These are phyloP conservation scores for Sycophaga agraensis DNA, from an alignment of 1,140 invertebrate species.

Conservation along the genomic window DNA sequence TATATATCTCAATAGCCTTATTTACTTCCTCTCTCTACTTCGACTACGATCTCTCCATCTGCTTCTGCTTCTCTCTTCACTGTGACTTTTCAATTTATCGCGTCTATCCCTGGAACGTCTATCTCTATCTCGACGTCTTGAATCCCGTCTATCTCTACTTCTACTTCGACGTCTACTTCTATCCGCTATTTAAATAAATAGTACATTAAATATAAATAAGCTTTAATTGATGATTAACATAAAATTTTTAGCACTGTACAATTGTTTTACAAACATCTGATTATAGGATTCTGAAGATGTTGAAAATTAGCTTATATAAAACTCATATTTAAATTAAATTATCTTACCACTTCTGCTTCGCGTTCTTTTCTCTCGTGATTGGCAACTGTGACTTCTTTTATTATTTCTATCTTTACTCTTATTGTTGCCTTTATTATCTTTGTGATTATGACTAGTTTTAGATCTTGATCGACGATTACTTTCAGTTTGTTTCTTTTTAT, in stretches of 20 bases:
- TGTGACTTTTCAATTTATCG: conserved; percentile 46
- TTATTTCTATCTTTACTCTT: conserved; percentile 35
- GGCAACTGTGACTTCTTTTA: conserved; percentile 39
- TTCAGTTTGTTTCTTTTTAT: conserved; percentile 47
- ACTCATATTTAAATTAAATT: not conserved
- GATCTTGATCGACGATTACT: too few species aligned
- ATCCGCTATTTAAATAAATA: conserved; percentile 28
- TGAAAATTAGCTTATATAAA: too few species aligned
- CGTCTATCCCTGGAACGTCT: conserved; percentile 32
- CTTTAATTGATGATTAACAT: too few species aligned
- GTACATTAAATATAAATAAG: too few species aligned
- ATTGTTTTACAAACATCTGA: too few species aligned
- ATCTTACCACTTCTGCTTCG: conserved; percentile 44
- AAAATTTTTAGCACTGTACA: too few species aligned
- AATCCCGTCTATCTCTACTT: conserved; percentile 40
- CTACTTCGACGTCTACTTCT: conserved; percentile 45
- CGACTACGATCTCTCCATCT: conserved; percentile 46
- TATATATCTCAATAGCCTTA: conserved; percentile 3
- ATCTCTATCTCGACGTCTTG: conserved; percentile 27
- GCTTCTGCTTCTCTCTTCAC: conserved; percentile 44
- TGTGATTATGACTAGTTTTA: conserved; percentile 49
- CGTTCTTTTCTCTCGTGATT: conserved; percentile 41
- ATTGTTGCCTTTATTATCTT: conserved; percentile 47
- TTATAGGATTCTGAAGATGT: too few species aligned
- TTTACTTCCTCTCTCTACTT: conserved; percentile 53